A percentile compares a stretch with the other conserved stretches of the same genome.
Evolutionary conservation across 2,888 invertebrate genomes (phyloP).

Genomic region (Ommatoiulus sabulosus): DNA sequence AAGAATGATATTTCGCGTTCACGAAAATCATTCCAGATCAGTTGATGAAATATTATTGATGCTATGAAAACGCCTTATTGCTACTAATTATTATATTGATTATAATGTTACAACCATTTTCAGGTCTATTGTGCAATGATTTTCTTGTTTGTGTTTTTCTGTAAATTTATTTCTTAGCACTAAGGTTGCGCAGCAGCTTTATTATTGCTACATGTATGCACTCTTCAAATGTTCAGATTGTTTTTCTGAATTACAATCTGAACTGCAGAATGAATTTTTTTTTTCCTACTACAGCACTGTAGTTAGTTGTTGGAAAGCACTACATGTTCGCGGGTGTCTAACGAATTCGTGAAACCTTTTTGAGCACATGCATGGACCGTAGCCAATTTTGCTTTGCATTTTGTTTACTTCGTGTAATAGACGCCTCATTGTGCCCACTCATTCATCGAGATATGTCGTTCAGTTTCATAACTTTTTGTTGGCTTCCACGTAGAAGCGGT

Average conservation of each 20-base stretch:
- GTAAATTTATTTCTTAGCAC: background rate
- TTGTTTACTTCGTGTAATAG: background rate
- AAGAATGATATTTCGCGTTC: no score
- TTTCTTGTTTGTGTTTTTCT: no score
- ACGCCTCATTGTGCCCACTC: background rate
- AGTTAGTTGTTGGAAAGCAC: background rate
- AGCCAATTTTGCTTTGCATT: background rate
- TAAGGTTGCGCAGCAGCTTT: no score
- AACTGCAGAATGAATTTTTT: background rate
- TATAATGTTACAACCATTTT: no score
- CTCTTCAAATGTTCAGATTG: background rate
- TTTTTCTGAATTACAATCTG: background rate
- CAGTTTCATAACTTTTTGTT: background rate
- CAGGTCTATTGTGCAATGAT: no score
- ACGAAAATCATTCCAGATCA: no score
- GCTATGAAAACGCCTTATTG: no score
- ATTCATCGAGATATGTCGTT: background rate
- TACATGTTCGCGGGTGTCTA: background rate
- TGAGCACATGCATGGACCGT: background rate
- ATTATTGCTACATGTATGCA: background rate
- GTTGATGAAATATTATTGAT: no score
- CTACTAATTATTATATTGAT: no score
- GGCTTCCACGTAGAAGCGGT: background rate
- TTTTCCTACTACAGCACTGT: background rate
- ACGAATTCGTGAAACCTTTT: slow-evolving; percentile 29